Percentiles rank a stretch among this genome's conserved stretches.
These are phyloP conservation scores for Aradus depressus DNA, from an alignment of 2,888 invertebrate species.

Conservation along the genomic window DNA sequence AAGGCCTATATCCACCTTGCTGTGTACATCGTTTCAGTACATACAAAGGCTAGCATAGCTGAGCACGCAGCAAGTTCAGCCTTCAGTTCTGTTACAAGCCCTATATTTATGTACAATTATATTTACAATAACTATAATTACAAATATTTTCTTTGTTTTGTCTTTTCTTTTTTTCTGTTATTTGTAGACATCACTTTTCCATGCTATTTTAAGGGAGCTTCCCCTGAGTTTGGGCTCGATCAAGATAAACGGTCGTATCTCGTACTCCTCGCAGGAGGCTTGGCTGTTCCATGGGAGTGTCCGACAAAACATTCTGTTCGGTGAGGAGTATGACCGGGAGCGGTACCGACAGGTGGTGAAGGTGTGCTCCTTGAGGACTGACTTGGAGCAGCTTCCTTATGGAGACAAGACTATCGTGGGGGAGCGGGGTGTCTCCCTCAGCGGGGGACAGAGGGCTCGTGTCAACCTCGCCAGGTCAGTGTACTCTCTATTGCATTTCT, in stretches of 20 bases:
- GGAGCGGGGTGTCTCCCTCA: constrained; percentile 71
- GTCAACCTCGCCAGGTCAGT: constrained; percentile 41
- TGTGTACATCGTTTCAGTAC: neutral
- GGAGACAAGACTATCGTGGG: constrained; percentile 79
- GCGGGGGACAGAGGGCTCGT: constrained; percentile 78
- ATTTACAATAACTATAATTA: neutral
- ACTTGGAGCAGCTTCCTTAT: constrained; percentile 64
- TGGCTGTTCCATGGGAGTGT: constrained; percentile 79
- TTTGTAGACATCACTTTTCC: constrained; percentile 51
- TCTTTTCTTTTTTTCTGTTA: neutral
- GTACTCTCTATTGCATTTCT: too few relatives aligned
- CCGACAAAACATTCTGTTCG: constrained; percentile 87
- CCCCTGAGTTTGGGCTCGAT: constrained; percentile 55
- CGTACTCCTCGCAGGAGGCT: constrained; percentile 78
- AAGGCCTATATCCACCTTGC: too few relatives aligned
- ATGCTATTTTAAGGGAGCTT: constrained; percentile 65
- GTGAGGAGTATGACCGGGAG: constrained; percentile 56
- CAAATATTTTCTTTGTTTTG: neutral
- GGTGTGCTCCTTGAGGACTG: constrained; percentile 59
- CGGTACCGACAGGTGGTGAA: constrained; percentile 55
- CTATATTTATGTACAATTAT: neutral
- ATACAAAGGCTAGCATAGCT: neutral
- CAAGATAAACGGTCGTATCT: constrained; percentile 53
- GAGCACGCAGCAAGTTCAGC: neutral
- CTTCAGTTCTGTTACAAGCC: neutral